Evolutionary conservation across 2,113 vertebrate genomes (phyloP), one percentile per base, ranked within the genome.

Genomic region (Cyanoderma ruficeps): DNA sequence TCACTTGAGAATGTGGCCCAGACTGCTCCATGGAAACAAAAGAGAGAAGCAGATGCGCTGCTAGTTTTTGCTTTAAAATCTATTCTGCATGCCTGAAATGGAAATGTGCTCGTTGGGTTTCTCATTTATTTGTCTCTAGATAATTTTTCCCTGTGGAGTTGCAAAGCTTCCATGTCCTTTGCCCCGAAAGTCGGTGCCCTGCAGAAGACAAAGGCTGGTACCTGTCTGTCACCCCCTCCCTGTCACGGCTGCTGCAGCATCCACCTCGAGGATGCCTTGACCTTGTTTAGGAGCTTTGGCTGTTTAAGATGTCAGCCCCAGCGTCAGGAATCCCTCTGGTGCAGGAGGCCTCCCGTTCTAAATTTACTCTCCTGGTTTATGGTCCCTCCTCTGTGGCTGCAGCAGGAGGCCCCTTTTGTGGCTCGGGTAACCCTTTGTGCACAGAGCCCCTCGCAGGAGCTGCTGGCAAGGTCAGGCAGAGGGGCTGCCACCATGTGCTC

Each of bases 351-450:
- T 93, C 87, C 74, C 0, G 1, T 86, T 90, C 96, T 97, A 95
- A 96, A 96, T 97, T 92, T 96, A 87, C 80, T 79, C 87, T 94
- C 74, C 67, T 75, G 78, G 81, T 96, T 97, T 92, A 77, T 63
- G 81, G 88, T 95, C 78, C 69, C 92, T 94, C 50, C 82, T 90
- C 57, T 94, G 86, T 71, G 85, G 68, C 82, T 93, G 72, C 81
- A 86, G 94, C 82, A 72, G 72, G 96, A 79, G 91, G 90, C 71
- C 64, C 56, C 75, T 91, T 95, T 91, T 82, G 94, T 92, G 74
- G 52, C 82, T 84, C 1, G 2, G 67, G 76, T 93, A 81, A 90
- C 77, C 74, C 83, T 90, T 95, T 85, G 75, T 95, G 76, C 53
- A 23, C 53, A 35, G 44, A 6, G 49, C 65, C 60, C 20, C 7